A percentile compares a stretch with the other conserved stretches of the same genome.
Evolutionary conservation across 1,140 invertebrate genomes (phyloP).

Genomic region (Colletes gigas): DNA sequence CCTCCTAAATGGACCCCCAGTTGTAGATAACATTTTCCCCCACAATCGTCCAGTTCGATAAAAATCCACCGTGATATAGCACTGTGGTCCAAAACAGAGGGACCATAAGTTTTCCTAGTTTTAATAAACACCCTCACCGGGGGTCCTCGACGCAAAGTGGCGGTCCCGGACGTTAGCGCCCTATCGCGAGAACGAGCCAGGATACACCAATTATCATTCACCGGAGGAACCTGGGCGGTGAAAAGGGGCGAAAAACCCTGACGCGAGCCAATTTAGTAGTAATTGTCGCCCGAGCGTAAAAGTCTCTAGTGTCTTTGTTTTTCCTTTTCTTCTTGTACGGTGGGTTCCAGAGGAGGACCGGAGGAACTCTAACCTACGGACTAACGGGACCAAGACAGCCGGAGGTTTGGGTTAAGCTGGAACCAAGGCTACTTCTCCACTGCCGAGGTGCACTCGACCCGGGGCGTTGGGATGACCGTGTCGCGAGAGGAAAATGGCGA

Average conservation of each 20-base stretch:
- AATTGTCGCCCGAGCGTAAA: slow-evolving; percentile 27
- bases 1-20: too few species aligned
- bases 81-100: too few species aligned
- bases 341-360: slow-evolving; percentile 79
- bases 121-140: too few species aligned
- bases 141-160: too few species aligned
- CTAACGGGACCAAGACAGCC: slow-evolving; percentile 81
- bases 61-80: too few species aligned
- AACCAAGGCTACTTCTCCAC: slow-evolving; percentile 70
- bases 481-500: slow-evolving; percentile 28
- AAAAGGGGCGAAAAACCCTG: not conserved
- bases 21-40: too few species aligned
- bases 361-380: slow-evolving; percentile 80
- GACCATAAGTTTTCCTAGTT: too few species aligned
- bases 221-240: not conserved
- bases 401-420: slow-evolving; percentile 74
- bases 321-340: slow-evolving; percentile 65
- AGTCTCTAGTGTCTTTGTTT: slow-evolving; percentile 59
- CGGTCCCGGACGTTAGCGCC: too few species aligned
- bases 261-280: slow-evolving; percentile 18
- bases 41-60: too few species aligned
- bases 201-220: not conserved
- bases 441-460: slow-evolving; percentile 70
- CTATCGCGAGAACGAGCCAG: not conserved
- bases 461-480: slow-evolving; percentile 31